These are phyloP conservation scores for Micropoecilia bifurca DNA, from an alignment of 2,797 vertebrate species.

Conservation along the genomic window DNA sequence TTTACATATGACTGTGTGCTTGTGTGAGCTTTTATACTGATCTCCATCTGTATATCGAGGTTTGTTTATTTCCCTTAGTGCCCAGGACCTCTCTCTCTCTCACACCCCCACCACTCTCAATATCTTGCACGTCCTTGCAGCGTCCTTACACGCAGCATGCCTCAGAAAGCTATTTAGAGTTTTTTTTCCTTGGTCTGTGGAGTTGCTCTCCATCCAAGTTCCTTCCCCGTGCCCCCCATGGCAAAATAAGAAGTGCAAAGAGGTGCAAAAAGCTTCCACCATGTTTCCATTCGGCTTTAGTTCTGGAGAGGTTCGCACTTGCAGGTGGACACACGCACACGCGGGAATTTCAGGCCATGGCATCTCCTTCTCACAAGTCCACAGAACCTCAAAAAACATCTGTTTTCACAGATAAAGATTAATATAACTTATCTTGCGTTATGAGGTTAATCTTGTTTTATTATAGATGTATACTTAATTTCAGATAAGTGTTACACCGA, in stretches of 20 bases:
- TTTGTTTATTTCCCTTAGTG: constrained; percentile 42
- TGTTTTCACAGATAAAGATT: neutral
- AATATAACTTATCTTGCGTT: neutral
- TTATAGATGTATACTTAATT: neutral
- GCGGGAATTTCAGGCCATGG: neutral
- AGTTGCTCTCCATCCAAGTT: constrained; percentile 30
- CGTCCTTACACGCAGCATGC: constrained; percentile 63
- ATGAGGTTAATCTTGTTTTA: neutral
- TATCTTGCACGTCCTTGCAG: constrained; percentile 61
- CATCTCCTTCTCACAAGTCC: neutral
- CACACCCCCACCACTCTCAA: neutral
- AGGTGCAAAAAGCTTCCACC: constrained; percentile 75
- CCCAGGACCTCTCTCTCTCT: neutral
- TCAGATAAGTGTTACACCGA: neutral
- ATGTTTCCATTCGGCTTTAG: constrained; percentile 57
- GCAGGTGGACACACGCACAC: constrained; percentile 21
- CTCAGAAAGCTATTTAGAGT: constrained; percentile 61
- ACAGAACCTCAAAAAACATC: neutral
- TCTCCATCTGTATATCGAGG: constrained; percentile 22
- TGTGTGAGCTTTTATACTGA: neutral
- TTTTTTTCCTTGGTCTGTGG: constrained; percentile 49
- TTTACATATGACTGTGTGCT: constrained; percentile 6
- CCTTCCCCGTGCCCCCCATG: constrained; percentile 37
- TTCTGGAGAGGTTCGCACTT: constrained; percentile 20
- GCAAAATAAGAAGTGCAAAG: constrained; percentile 65